phyloP scores from a whole-genome alignment of 1,140 invertebrate genomes.

The Orussus abietinus region DNA sequence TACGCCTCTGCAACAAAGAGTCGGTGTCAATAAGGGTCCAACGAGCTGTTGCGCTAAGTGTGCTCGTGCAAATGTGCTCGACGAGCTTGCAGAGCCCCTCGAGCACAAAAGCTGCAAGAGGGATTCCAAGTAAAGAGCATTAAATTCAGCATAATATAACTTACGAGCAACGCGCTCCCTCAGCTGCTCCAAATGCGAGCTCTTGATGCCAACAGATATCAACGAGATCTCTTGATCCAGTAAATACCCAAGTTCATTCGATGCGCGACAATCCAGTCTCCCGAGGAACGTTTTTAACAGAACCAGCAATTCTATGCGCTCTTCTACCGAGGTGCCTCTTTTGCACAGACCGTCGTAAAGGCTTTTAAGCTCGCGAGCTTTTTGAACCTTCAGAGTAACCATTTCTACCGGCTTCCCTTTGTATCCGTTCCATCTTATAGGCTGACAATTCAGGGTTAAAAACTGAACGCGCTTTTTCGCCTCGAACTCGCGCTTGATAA shows the following conservation, averaged over 20 bases:
- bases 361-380: constrained; percentile 58
- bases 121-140: no score
- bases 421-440: constrained; percentile 59
- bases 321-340: constrained; percentile 47
- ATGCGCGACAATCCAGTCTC: constrained; percentile 53
- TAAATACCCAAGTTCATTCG: constrained; percentile 56
- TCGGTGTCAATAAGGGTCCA: no score
- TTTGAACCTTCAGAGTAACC: constrained; percentile 64
- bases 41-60: no score
- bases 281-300: constrained; percentile 56
- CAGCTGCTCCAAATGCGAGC: constrained; percentile 53
- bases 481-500: constrained; percentile 54
- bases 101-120: no score
- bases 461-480: constrained; percentile 57
- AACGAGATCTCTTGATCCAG: constrained; percentile 62
- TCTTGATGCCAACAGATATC: constrained; percentile 51
- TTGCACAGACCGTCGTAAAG: constrained; percentile 57
- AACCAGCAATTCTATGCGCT: constrained; percentile 58
- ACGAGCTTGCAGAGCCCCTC: no score
- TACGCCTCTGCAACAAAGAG: no score
- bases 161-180: no score
- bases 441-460: constrained; percentile 59
- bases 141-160: no score
- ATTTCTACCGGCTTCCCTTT: constrained; percentile 59
- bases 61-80: no score